phyloP scores from a whole-genome alignment of 2,113 vertebrate genomes.

The Mirza zaza region DNA sequence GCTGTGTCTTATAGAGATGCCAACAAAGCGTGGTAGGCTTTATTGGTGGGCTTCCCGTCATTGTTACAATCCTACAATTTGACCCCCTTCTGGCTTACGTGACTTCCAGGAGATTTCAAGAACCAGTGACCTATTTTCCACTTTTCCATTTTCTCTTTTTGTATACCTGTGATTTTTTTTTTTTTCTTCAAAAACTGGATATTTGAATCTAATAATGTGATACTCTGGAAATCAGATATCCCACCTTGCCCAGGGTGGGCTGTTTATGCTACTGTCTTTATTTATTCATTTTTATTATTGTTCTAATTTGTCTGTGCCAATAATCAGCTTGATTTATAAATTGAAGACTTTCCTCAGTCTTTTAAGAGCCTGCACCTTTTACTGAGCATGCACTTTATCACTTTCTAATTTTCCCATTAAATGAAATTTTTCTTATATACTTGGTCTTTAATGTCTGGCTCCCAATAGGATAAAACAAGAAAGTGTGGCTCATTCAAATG shows the following conservation, averaged over 20 bases:
- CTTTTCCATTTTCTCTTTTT: neutral
- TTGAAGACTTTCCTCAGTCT: neutral
- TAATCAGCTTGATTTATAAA: neutral
- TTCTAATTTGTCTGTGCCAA: neutral
- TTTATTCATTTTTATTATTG: neutral
- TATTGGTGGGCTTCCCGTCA: neutral
- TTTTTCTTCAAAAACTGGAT: neutral
- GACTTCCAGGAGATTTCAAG: neutral
- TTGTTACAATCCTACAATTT: neutral
- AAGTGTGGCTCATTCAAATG: neutral
- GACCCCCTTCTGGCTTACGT: neutral
- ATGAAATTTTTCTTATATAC: neutral
- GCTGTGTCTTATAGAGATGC: neutral
- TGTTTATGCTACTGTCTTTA: neutral
- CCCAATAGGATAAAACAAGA: neutral
- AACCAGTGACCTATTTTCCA: neutral
- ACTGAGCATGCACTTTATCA: neutral
- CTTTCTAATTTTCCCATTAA: neutral
- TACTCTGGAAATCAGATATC: neutral
- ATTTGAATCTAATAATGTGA: neutral
- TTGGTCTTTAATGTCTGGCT: neutral
- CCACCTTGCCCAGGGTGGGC: neutral
- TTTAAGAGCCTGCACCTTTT: neutral
- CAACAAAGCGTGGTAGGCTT: neutral
- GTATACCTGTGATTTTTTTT: neutral